These are phyloP conservation scores for Pogonocichla stellata DNA, from an alignment of 2,113 vertebrate species.

Conservation along the genomic window DNA sequence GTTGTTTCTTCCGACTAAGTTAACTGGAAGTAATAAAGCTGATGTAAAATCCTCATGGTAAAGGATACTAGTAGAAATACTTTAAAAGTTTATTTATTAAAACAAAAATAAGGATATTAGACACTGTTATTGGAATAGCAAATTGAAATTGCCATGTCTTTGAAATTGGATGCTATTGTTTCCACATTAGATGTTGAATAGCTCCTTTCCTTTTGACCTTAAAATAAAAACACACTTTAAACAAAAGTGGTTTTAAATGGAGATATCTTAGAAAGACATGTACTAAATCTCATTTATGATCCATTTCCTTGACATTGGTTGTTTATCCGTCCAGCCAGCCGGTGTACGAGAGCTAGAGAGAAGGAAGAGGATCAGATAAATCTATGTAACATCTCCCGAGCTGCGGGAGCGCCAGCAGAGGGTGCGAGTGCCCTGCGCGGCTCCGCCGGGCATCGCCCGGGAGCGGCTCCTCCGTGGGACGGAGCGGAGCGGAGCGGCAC, in stretches of 20 bases:
- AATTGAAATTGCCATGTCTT: neutral
- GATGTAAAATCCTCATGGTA: neutral
- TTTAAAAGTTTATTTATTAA: neutral
- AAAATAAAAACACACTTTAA: neutral
- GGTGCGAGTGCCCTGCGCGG: neutral
- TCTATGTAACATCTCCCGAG: too few species aligned
- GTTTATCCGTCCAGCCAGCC: neutral
- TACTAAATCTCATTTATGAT: neutral
- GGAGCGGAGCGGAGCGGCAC: rapidly evolving
- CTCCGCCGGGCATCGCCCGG: too few species aligned
- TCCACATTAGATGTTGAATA: neutral
- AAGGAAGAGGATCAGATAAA: neutral
- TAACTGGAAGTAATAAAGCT: neutral
- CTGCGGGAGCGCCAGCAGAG: neutral
- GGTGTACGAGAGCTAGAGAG: neutral
- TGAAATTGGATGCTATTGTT: neutral
- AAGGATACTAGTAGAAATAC: neutral
- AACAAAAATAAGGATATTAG: neutral
- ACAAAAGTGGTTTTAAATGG: neutral
- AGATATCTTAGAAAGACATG: neutral
- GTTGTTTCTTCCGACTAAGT: neutral
- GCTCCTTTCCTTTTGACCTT: neutral
- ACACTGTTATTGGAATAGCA: neutral
- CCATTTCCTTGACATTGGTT: neutral
- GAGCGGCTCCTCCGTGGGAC: too few species aligned